Conservation (phyloP, 2,113 vertebrate species). For the Nanorana parkeri region DNA sequence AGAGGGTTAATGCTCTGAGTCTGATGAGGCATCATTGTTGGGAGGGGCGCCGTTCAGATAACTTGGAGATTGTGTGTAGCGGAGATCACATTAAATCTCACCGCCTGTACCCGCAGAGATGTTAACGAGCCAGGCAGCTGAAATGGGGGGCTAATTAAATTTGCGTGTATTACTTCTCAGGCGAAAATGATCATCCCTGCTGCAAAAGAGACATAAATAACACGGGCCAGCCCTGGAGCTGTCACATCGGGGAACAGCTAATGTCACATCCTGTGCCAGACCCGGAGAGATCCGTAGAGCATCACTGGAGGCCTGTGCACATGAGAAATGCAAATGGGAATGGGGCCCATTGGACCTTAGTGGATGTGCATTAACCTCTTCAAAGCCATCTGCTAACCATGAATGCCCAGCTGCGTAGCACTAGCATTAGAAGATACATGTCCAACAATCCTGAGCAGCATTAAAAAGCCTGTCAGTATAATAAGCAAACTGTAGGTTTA, state of each 20-base stretch:
- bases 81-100: slow-evolving; percentile 52
- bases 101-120: slow-evolving; percentile 53
- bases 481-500: slow-evolving; percentile 22
- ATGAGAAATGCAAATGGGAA: slow-evolving; percentile 37
- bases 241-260: slow-evolving; percentile 56
- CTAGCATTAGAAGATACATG: slow-evolving; percentile 23
- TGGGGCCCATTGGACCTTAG: slow-evolving; percentile 40
- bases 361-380: slow-evolving; percentile 38
- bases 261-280: slow-evolving; percentile 55
- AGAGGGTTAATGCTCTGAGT: slow-evolving; percentile 34
- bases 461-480: slow-evolving; percentile 4
- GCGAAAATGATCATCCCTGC: slow-evolving; percentile 56
- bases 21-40: slow-evolving; percentile 31
- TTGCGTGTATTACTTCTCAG: slow-evolving; percentile 9
- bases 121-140: slow-evolving; percentile 34
- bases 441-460: not conserved
- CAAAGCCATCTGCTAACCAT: slow-evolving; percentile 31
- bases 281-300: slow-evolving; percentile 43
- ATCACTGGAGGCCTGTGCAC: slow-evolving; percentile 46
- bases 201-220: slow-evolving; percentile 58
- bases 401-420: not conserved
- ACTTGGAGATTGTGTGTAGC: slow-evolving; percentile 47
- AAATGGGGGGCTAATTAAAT: slow-evolving; percentile 23
- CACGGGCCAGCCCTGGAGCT: slow-evolving; percentile 54
- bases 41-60: slow-evolving; percentile 51